These are phyloP conservation scores for Cotesia chilonis DNA, from an alignment of 1,140 invertebrate species.

Conservation along the genomic window DNA sequence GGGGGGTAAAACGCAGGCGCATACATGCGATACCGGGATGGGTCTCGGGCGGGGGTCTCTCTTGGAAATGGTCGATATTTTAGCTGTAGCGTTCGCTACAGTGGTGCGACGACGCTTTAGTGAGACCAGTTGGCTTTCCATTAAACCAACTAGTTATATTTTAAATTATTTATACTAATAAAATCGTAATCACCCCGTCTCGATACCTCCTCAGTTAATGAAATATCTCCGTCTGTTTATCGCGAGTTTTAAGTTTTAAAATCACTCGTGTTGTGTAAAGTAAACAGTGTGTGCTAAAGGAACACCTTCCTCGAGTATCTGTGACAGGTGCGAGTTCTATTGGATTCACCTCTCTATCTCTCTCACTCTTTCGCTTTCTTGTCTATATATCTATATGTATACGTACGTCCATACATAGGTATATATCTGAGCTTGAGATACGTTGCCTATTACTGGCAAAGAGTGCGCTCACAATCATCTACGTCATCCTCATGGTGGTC, in stretches of 20 bases:
- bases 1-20: conserved; percentile 47
- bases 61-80: conserved; percentile 61
- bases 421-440: background rate
- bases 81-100: conserved; percentile 56
- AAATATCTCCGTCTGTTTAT: background rate
- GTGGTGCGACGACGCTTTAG: conserved; percentile 55
- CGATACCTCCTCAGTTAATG: background rate
- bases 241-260: background rate
- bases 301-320: conserved; percentile 27
- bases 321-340: conserved; percentile 42
- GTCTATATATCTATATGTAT: background rate
- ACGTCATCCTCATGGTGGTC: conserved; percentile 28
- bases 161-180: background rate
- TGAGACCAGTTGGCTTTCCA: conserved; percentile 48
- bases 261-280: background rate
- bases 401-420: background rate
- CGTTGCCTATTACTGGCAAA: conserved; percentile 5
- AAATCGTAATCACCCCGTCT: conserved; percentile 6
- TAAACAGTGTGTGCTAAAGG: background rate
- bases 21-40: conserved; percentile 30
- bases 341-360: conserved; percentile 35
- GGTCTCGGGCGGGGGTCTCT: conserved; percentile 48
- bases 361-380: background rate
- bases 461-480: conserved; percentile 18
- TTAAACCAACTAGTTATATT: conserved; percentile 24